Evolutionary conservation across 1,140 invertebrate species (phyloP).

Genomic region (Campodea augens): DNA sequence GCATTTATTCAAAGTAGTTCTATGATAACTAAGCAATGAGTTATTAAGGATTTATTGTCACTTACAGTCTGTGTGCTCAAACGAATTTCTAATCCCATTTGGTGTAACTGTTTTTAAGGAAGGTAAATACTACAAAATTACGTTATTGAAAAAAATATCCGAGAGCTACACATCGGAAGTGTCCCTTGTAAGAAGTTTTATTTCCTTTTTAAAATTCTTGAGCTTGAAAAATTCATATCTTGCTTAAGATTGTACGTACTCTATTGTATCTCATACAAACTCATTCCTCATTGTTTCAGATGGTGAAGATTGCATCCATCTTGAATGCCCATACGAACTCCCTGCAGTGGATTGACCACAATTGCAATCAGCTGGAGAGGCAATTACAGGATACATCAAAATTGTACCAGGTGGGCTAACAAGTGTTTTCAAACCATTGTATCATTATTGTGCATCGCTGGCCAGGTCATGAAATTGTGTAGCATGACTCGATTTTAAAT

Average conservation of each 20-base stretch:
- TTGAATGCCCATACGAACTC: slow-evolving; percentile 93
- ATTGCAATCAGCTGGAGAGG: slow-evolving; percentile 46
- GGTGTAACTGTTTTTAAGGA: not conserved
- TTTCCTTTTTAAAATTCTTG: not conserved
- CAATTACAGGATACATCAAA: slow-evolving; percentile 66
- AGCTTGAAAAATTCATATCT: not conserved
- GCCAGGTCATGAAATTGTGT: no score
- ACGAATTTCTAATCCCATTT: not conserved
- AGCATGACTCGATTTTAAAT: no score
- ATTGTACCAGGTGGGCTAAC: slow-evolving; percentile 56
- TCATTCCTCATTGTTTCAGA: slow-evolving; percentile 30
- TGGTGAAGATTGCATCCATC: slow-evolving; percentile 79
- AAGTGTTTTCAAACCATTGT: no score
- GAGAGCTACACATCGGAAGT: no score
- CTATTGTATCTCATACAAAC: no score
- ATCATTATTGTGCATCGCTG: no score
- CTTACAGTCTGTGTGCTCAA: no score
- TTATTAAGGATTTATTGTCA: no score
- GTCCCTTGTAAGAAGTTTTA: not conserved
- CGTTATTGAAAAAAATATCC: no score
- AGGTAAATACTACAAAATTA: no score
- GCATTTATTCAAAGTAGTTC: no score
- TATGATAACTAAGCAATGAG: no score
- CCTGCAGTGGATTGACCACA: slow-evolving; percentile 76
- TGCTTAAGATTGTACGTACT: not conserved